phyloP scores from a whole-genome alignment of 2,888 invertebrate species.

The Macaria notata region DNA sequence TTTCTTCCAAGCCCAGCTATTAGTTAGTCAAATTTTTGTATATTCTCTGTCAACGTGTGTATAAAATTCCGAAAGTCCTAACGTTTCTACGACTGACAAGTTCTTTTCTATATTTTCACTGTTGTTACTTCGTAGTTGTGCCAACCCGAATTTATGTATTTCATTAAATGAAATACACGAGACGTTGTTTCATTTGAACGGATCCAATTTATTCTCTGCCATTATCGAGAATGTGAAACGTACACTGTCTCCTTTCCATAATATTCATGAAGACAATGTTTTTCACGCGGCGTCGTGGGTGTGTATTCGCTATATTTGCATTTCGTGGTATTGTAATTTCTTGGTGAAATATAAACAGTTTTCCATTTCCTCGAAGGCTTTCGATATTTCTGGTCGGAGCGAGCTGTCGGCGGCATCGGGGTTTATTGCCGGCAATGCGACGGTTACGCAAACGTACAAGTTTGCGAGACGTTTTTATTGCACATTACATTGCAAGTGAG shows the following conservation, averaged over 20 bases:
- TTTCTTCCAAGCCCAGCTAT: slow-evolving; percentile 12
- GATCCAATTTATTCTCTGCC: slow-evolving; percentile 10
- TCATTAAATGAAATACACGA: slow-evolving; percentile 72
- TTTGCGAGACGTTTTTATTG: slow-evolving; percentile 32
- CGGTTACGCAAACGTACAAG: slow-evolving; percentile 25
- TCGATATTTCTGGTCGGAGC: slow-evolving; percentile 20
- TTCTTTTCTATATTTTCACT: slow-evolving; percentile 65
- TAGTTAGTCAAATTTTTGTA: slow-evolving; percentile 35
- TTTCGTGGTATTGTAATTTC: slow-evolving; percentile 13
- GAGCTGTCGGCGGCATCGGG: slow-evolving; percentile 18
- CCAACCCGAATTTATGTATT: slow-evolving; percentile 80
- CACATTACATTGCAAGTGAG: slow-evolving; percentile 26
- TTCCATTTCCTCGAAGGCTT: slow-evolving; percentile 16
- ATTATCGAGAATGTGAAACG: slow-evolving; percentile 14
- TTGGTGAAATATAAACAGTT: slow-evolving; percentile 16
- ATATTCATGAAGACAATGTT: slow-evolving; percentile 17
- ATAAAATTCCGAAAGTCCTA: slow-evolving; percentile 22
- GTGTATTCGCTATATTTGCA: slow-evolving; percentile 13
- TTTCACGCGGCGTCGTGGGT: slow-evolving; percentile 6
- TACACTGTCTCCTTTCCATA: slow-evolving; percentile 8
- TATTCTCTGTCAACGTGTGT: slow-evolving; percentile 28
- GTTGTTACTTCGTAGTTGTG: slow-evolving; percentile 76
- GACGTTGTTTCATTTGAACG: slow-evolving; percentile 25
- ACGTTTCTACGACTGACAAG: slow-evolving; percentile 59
- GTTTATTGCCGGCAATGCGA: slow-evolving; percentile 25